Evolutionary conservation across 2,797 vertebrate genomes (phyloP), one percentile per base, ranked within the genome.

Genomic region (Galagoides demidoff): DNA sequence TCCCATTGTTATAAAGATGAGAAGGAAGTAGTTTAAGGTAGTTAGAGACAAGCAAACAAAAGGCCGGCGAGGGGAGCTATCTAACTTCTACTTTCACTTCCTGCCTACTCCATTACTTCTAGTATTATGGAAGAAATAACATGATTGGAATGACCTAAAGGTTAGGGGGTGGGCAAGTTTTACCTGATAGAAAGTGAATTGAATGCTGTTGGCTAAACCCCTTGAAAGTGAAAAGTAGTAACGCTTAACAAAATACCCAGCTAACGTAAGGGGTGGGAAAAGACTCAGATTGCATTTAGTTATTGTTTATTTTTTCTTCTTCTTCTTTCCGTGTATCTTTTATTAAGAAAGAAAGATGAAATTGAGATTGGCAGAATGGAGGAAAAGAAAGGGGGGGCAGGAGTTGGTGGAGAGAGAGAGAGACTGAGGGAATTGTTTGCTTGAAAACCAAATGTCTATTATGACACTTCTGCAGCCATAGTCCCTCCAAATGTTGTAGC

Each of bases 21-120:
- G 98, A 98, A 99, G 98, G 98, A 99, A 99, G 98, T 98, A 97
- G 98, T 98, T 99, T 98, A 98, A 98, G 98, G 98, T 98, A 98
- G 98, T 99, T 98, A 98, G 98, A 98, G 98, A 98, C 97, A 98
- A 98, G 98, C 97, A 98, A 99, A 99, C 98, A 99, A 98, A 98
- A 98, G 98, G 95, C 97, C 98, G 97, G 97, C 98, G 96, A 98
- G 98, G 97, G 97, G 89, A 95, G 97, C 97, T 98, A 96, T 98
- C 96, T 97, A 98, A 98, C 98, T 98, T 98, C 97, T 97, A 98
- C 98, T 99, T 99, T 98, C 98, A 98, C 98, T 99, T 99, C 98
- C 98, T 99, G 98, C 98, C 98, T 98, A 97, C 97, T 98, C 98
- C 98, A 98, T 99, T 99, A 99, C 98, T 96, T 97, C 91, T 96